These are phyloP conservation scores for Cephus sareptanus DNA, from an alignment of 2,888 invertebrate species.

Conservation along the genomic window DNA sequence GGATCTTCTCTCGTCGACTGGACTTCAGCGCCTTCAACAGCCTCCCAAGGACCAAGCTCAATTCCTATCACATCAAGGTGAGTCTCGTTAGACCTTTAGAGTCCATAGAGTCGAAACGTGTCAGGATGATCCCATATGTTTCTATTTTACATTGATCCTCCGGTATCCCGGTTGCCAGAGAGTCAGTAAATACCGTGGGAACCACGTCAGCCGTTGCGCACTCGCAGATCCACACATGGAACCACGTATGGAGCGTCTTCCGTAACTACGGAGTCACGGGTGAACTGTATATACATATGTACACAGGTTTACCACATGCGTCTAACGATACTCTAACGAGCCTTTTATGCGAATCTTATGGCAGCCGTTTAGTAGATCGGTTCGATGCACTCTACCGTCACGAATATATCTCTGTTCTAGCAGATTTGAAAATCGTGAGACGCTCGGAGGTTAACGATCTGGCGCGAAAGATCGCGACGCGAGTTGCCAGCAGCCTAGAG, in stretches of 20 bases:
- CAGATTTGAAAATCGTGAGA: background rate
- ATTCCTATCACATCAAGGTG: conserved; percentile 99
- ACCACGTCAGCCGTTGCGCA: background rate
- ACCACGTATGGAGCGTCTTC: background rate
- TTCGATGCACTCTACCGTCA: background rate
- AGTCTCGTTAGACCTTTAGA: conserved; percentile 53
- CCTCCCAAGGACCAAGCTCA: conserved; percentile 94
- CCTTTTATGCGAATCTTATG: background rate
- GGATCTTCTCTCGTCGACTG: conserved; percentile 91
- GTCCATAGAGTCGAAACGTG: too few species aligned
- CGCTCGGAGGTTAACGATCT: background rate
- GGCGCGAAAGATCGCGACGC: background rate
- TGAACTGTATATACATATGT: background rate
- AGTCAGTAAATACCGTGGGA: background rate
- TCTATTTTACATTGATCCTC: background rate
- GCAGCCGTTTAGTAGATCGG: background rate
- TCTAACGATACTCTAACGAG: background rate
- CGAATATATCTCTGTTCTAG: background rate
- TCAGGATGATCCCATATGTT: background rate
- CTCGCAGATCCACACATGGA: background rate
- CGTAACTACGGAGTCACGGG: background rate
- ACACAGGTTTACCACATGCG: background rate
- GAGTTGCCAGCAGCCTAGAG: background rate
- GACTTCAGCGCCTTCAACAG: conserved; percentile 96
- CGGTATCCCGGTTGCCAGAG: background rate